Evolutionary conservation across 1,140 invertebrate species (phyloP).

Genomic region (Aphidius gifuensis): DNA sequence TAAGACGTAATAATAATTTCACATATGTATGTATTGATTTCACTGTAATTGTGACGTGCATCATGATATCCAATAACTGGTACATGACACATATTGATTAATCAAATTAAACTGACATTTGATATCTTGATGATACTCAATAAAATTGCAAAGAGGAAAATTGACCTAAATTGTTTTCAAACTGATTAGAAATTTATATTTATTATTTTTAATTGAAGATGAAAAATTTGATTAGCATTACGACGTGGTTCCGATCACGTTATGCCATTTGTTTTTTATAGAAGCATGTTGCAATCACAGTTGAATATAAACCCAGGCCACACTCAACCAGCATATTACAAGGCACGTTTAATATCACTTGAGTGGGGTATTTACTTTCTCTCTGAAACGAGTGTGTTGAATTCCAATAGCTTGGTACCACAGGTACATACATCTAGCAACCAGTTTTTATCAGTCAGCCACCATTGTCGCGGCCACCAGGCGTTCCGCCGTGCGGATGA

Average conservation of each 20-base stretch:
- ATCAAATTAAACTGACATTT: too few relatives aligned
- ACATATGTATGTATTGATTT: too few relatives aligned
- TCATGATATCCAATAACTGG: too few relatives aligned
- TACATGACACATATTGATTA: too few relatives aligned
- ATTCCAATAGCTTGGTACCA: slow-evolving; percentile 5
- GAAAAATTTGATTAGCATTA: too few relatives aligned
- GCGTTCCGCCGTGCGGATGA: slow-evolving; percentile 9
- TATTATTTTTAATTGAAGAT: too few relatives aligned
- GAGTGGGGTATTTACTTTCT: slow-evolving; percentile 24
- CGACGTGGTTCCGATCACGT: slow-evolving; percentile 11
- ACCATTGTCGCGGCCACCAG: slow-evolving; percentile 20
- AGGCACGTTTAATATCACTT: neutral
- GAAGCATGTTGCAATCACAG: slow-evolving; percentile 5
- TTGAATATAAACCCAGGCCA: slow-evolving; percentile 1
- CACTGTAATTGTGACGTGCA: too few relatives aligned
- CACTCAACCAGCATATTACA: neutral
- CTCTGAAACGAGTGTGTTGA: slow-evolving; percentile 15
- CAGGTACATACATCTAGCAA: slow-evolving; percentile 15
- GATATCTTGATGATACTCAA: too few relatives aligned
- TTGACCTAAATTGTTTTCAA: too few relatives aligned
- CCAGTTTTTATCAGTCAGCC: slow-evolving; percentile 25
- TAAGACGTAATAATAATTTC: too few relatives aligned
- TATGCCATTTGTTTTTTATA: neutral
- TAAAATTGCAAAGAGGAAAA: too few relatives aligned
- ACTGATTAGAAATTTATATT: too few relatives aligned